A percentile compares a stretch with the other conserved stretches of the same genome.
phyloP scores from a whole-genome alignment of 2,797 vertebrate species.

The Apogon talboti region DNA sequence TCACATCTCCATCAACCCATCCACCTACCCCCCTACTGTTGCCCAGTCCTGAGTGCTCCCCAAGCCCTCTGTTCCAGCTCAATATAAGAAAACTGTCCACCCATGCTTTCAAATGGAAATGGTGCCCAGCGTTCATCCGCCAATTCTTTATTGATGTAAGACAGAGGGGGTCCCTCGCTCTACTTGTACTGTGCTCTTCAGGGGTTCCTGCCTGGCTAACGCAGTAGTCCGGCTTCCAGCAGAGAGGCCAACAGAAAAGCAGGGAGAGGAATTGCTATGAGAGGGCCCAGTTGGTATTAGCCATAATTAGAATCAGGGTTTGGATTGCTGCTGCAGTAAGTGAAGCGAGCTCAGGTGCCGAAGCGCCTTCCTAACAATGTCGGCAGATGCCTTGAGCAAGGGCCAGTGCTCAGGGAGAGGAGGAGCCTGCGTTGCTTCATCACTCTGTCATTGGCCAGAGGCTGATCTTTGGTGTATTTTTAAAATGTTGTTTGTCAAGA shows the following conservation, averaged over 20 bases:
- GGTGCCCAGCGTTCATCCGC: conserved; percentile 31
- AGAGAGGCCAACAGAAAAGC: conserved; percentile 43
- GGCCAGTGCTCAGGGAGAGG: conserved; percentile 40
- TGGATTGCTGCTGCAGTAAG: conserved; percentile 52
- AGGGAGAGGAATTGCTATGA: conserved; percentile 53
- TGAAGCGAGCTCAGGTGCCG: conserved; percentile 53
- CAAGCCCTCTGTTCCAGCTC: conserved; percentile 27
- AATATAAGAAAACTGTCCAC: conserved; percentile 45
- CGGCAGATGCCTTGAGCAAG: conserved; percentile 58
- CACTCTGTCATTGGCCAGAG: conserved; percentile 53
- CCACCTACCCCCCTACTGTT: conserved; percentile 17
- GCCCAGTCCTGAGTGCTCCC: conserved; percentile 15
- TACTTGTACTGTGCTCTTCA: conserved; percentile 45
- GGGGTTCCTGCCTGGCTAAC: conserved; percentile 59
- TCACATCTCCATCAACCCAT: conserved; percentile 24
- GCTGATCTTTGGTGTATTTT: conserved; percentile 56
- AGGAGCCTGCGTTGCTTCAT: conserved; percentile 58
- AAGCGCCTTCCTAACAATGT: conserved; percentile 60
- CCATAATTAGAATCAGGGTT: conserved; percentile 75
- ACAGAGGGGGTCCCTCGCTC: conserved; percentile 54
- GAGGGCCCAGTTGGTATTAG: conserved; percentile 64
- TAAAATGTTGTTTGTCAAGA: conserved; percentile 33
- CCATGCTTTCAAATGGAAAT: conserved; percentile 78
- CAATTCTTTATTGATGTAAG: conserved; percentile 66
- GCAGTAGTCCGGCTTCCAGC: conserved; percentile 58